A percentile compares a stretch with the other conserved stretches of the same genome.
Evolutionary conservation across 2,797 vertebrate species (phyloP).

Genomic region (Craterocephalus amniculus): DNA sequence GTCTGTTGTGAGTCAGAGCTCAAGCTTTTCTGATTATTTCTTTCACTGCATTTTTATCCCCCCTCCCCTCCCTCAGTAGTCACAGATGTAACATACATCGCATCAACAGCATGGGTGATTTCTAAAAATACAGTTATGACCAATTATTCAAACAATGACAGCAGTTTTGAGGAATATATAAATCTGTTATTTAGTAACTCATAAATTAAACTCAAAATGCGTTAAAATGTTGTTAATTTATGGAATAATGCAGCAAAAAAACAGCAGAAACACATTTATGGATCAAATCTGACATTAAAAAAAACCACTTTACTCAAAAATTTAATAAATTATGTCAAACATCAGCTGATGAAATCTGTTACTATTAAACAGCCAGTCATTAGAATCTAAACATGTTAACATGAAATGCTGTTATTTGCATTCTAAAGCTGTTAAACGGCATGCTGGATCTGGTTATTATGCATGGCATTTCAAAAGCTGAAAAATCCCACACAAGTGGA

Average conservation of each 20-base stretch:
- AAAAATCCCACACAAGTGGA: conserved; percentile 19
- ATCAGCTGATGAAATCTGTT: background rate
- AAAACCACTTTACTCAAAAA: background rate
- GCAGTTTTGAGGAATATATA: background rate
- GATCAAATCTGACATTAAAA: background rate
- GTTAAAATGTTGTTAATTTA: background rate
- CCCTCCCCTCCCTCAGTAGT: background rate
- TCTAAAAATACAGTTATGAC: background rate
- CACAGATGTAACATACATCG: background rate
- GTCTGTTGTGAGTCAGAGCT: background rate
- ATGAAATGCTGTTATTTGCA: conserved; percentile 4
- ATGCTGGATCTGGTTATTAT: conserved; percentile 15
- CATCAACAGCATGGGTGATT: background rate
- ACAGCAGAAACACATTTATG: conserved; percentile 4
- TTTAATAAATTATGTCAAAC: conserved; percentile 4
- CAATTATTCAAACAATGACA: background rate
- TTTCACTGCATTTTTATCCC: background rate
- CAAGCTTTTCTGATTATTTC: background rate
- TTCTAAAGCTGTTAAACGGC: conserved; percentile 13
- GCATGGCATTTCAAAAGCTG: conserved; percentile 9
- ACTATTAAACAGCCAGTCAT: background rate
- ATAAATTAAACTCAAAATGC: conserved; percentile 2
- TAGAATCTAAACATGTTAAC: conserved; percentile 9
- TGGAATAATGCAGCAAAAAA: background rate
- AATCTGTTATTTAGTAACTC: background rate